Percentiles rank a stretch among this genome's conserved stretches.
Evolutionary conservation across 1,140 invertebrate species (phyloP).

Genomic region (fruit fly (Drosophila melanogaster)): Release_6_plus_ISO1_MT NT_033779.5:8243501-8244000

Average conservation of each 20-base stretch:
- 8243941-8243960: not conserved
- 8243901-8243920: not conserved
- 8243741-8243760: not conserved
- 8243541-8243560: not conserved
- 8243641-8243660: not conserved
- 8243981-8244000: not conserved
- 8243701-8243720: not conserved
- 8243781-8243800: not conserved
- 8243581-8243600: not conserved
- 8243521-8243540: not conserved
- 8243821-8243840: not conserved
- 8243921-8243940: not conserved
- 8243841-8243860: not conserved
- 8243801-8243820: not conserved
- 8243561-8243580: not conserved
- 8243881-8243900: not conserved
- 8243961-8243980: not conserved
- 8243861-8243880: not conserved
- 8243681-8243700: not conserved
- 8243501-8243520: not conserved
- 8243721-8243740: no score
- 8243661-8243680: not conserved
- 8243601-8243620: not conserved
- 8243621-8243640: not conserved
- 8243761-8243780: not conserved